Evolutionary conservation across 2,797 vertebrate genomes (phyloP), one percentile per base, ranked within the genome.

Genomic region (Acanthurus tractus): DNA sequence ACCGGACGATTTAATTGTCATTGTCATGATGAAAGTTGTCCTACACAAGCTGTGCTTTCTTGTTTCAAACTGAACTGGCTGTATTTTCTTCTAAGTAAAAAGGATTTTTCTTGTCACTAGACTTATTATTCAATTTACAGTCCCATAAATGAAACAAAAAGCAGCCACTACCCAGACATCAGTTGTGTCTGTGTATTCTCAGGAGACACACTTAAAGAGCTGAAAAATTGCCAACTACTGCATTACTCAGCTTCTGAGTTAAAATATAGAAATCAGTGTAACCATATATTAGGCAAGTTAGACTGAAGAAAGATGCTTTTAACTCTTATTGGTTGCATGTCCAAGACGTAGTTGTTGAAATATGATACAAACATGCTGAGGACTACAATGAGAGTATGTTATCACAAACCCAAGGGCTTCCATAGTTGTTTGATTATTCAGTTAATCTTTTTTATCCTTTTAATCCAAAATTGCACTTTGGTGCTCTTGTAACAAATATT

Each of bases 11-110:
- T 54, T 48, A 2, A 45, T 23, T 59, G 12, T 23, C 7, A 22
- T 14, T 6, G 49, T n/a, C 8, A 45, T 34, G 25, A 67, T 74
- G 17, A 74, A 84, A 49, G 72, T 53, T 65, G 48, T 22, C 23
- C 4, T 18, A 17, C 46, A 75, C 66, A 69, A 22, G 15, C 79
- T 29, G 29, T 18, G 55, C 57, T 25, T 74, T 85, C n/a, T 80
- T 14, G 52, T 78, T 69, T 73, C 61, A 54, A 22, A 85, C 50
- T 50, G 34, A 81, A 72, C 2, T 67, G 59, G 58, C 70, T 64
- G 20, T 78, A 86, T 87, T 25, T 83, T 76, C 73, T 48, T 70
- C 44, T 53, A 63, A 85, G 73, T 74, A 61, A 83, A 83, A 81
- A 61, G 58, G 71, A 86, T 87, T 81, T 79, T 72, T 77, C 58